Evolutionary conservation across 2,888 invertebrate species (phyloP).

Genomic region (Geotrupes spiniger): DNA sequence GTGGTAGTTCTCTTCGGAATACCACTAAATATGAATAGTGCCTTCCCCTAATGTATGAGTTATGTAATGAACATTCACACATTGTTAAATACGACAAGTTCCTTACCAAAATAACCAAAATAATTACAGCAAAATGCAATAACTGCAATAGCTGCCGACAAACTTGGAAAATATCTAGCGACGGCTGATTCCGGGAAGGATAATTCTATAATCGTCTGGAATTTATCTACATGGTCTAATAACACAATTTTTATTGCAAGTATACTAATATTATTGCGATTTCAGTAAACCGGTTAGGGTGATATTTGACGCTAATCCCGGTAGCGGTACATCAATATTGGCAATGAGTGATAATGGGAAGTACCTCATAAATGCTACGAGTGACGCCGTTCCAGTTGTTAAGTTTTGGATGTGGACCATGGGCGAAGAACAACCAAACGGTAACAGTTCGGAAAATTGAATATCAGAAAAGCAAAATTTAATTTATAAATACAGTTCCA

Average conservation of each 20-base stretch:
- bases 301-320: constrained; percentile 54
- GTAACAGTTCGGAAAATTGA: constrained; percentile 43
- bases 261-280: constrained; percentile 2
- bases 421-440: constrained; percentile 54
- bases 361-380: constrained; percentile 57
- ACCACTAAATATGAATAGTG: no score
- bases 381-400: constrained; percentile 50
- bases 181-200: constrained; percentile 60
- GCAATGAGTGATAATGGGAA: constrained; percentile 58
- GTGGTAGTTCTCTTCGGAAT: no score
- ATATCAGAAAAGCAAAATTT: neutral
- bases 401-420: constrained; percentile 64
- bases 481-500: no score
- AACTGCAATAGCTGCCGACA: constrained; percentile 53
- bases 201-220: constrained; percentile 60
- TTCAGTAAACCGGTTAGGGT: constrained; percentile 54
- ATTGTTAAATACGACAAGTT: no score
- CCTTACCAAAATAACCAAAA: neutral
- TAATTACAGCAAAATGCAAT: constrained; percentile 53
- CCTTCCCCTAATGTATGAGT: no score
- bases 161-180: constrained; percentile 56
- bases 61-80: no score
- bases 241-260: neutral
- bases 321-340: constrained; percentile 44
- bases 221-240: constrained; percentile 48